Evolutionary conservation across 2,888 invertebrate genomes (phyloP).

Genomic region (Notocelia uddmanniana): DNA sequence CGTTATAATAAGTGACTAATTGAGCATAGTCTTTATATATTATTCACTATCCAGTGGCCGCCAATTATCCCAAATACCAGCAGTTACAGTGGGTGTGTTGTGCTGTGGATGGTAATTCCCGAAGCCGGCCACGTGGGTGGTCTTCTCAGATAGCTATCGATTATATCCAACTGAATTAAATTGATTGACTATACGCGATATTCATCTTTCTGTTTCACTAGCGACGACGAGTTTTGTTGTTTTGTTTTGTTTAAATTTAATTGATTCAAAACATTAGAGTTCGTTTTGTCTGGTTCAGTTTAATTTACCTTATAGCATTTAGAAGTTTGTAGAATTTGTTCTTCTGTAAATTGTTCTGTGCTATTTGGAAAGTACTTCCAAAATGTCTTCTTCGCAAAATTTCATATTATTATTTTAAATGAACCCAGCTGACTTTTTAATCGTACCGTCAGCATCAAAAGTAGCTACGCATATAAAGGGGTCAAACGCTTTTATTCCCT

Average conservation of each 20-base stretch:
- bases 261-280: neutral
- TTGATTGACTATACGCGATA: constrained; percentile 54
- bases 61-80: constrained; percentile 65
- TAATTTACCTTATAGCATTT: too few relatives aligned
- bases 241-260: too few relatives aligned
- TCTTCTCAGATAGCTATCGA: constrained; percentile 56
- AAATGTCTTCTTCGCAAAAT: too few relatives aligned
- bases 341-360: too few relatives aligned
- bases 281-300: too few relatives aligned
- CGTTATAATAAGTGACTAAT: constrained; percentile 31
- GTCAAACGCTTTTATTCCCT: too few relatives aligned
- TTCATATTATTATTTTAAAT: too few relatives aligned
- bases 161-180: constrained; percentile 58
- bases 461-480: too few relatives aligned
- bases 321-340: too few relatives aligned
- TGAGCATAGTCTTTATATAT: constrained; percentile 36
- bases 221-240: constrained; percentile 30
- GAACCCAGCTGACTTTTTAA: too few relatives aligned
- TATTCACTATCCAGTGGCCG: constrained; percentile 59
- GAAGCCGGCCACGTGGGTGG: constrained; percentile 66
- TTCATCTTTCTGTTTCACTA: constrained; percentile 43
- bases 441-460: too few relatives aligned
- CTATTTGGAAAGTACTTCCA: too few relatives aligned
- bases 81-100: constrained; percentile 46
- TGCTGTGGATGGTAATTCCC: constrained; percentile 52